Percentiles rank a stretch among this genome's conserved stretches.
Evolutionary conservation across 2,113 vertebrate species (phyloP).

Genomic region (Paraplagusia blochii): DNA sequence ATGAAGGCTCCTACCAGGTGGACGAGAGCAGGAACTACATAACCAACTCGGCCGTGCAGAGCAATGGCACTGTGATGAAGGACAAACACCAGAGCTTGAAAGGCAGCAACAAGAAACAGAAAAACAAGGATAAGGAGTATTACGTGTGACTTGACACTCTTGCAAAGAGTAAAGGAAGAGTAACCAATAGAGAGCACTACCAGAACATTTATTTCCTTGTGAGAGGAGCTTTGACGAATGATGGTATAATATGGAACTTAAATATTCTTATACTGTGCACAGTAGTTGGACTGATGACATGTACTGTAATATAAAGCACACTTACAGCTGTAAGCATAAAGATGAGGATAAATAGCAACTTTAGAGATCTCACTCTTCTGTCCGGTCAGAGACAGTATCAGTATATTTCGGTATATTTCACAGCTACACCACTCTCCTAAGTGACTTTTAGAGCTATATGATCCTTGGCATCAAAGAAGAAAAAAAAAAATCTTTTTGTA

Average conservation of each 20-base stretch:
- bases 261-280: constrained; percentile 72
- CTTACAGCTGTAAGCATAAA: constrained; percentile 80
- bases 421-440: constrained; percentile 91
- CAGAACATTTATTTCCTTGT: constrained; percentile 73
- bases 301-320: constrained; percentile 97
- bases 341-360: constrained; percentile 77
- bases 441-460: constrained; percentile 87
- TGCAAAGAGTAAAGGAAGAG: constrained; percentile 18
- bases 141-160: constrained; percentile 86
- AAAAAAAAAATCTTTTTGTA: constrained; percentile 66
- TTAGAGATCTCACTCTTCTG: constrained; percentile 82
- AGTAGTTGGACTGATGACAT: constrained; percentile 82
- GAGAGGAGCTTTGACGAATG: constrained; percentile 80
- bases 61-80: constrained; percentile 94
- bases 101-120: constrained; percentile 96
- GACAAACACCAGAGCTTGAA: constrained; percentile 96
- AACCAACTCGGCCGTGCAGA: constrained; percentile 98
- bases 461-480: constrained; percentile 73
- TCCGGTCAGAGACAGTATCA: constrained; percentile 86
- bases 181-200: constrained; percentile 66
- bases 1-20: constrained; percentile 99
- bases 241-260: constrained; percentile 77
- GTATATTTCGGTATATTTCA: constrained; percentile 83
- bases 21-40: constrained; percentile 99
- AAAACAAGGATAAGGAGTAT: constrained; percentile 99